These are phyloP conservation scores for Eremophila alpestris DNA, from an alignment of 2,797 vertebrate species.

Conservation along the genomic window DNA sequence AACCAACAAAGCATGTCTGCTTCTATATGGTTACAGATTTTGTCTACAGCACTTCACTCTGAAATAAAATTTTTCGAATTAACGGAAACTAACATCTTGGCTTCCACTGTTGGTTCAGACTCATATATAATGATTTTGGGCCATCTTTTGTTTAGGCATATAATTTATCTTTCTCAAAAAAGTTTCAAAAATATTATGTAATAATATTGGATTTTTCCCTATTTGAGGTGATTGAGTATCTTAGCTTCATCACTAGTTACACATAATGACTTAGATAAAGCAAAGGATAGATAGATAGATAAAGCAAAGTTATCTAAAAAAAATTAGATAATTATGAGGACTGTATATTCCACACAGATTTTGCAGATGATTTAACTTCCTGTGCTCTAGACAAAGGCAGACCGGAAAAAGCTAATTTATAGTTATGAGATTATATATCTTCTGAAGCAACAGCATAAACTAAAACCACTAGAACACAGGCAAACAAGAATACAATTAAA, in stretches of 20 bases:
- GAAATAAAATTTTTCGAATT: neutral
- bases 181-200: neutral
- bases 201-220: neutral
- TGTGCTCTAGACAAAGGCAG: neutral
- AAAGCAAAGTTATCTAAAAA: no score
- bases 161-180: neutral
- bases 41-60: neutral
- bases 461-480: neutral
- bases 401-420: neutral
- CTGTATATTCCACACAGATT: neutral
- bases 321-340: neutral
- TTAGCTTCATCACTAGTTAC: neutral
- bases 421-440: neutral
- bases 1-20: neutral
- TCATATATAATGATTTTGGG: neutral
- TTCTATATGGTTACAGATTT: neutral
- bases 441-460: neutral
- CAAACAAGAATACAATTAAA: neutral
- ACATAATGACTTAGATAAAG: neutral
- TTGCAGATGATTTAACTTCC: neutral
- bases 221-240: neutral
- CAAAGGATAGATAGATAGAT: neutral
- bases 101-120: neutral
- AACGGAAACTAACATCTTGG: neutral
- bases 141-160: neutral